Evolutionary conservation across 2,797 vertebrate genomes (phyloP).

Genomic region (Tiaroga cobitis): DNA sequence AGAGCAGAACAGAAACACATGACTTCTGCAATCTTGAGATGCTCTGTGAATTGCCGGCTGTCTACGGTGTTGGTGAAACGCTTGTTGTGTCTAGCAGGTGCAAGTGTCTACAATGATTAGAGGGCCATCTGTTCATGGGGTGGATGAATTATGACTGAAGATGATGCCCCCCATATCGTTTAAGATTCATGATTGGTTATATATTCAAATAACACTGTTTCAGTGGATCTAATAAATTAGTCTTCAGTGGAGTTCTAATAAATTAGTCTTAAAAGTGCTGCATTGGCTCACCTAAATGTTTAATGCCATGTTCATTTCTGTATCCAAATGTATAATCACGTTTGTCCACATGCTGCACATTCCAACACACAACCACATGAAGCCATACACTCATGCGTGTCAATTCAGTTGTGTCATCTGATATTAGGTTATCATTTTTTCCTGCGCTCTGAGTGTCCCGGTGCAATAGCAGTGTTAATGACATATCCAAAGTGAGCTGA

Average conservation of each 20-base stretch:
- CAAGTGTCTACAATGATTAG: constrained; percentile 47
- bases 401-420: constrained; percentile 6
- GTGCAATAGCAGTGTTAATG: constrained; percentile 3
- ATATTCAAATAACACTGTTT: constrained; percentile 4
- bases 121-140: constrained; percentile 37
- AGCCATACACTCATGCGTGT: neutral
- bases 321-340: neutral
- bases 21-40: constrained; percentile 35
- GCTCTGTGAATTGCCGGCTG: constrained; percentile 28
- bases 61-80: constrained; percentile 20
- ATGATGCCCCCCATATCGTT: constrained; percentile 8
- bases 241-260: neutral
- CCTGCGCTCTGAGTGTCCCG: neutral
- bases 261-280: neutral
- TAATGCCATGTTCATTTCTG: neutral
- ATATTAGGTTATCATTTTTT: constrained; percentile 7
- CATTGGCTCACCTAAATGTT: constrained; percentile 2
- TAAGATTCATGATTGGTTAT: constrained; percentile 8
- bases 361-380: constrained; percentile 3
- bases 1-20: constrained; percentile 37
- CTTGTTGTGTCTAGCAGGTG: constrained; percentile 42
- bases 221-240: neutral
- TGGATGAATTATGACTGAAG: constrained; percentile 42
- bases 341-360: neutral
- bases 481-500: neutral